phyloP scores from a whole-genome alignment of 2,113 vertebrate genomes.

The human (Homo sapiens) region GRCh38 chr5:129644501-129645000 shows the following conservation, averaged over 20 bases:
- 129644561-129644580: background rate
- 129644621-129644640: background rate
- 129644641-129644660: background rate
- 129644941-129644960: background rate
- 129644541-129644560: background rate
- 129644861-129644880: background rate
- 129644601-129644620: background rate
- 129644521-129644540: background rate
- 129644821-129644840: background rate
- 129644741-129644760: background rate
- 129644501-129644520: background rate
- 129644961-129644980: background rate
- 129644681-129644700: background rate
- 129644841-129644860: background rate
- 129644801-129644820: background rate
- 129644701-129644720: background rate
- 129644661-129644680: background rate
- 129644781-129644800: background rate
- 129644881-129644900: background rate
- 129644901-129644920: background rate
- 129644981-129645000: background rate
- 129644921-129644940: background rate
- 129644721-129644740: background rate
- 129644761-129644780: background rate
- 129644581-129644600: background rate